phyloP scores from a whole-genome alignment of 2,113 vertebrate species.

The Platichthys stellatus region DNA sequence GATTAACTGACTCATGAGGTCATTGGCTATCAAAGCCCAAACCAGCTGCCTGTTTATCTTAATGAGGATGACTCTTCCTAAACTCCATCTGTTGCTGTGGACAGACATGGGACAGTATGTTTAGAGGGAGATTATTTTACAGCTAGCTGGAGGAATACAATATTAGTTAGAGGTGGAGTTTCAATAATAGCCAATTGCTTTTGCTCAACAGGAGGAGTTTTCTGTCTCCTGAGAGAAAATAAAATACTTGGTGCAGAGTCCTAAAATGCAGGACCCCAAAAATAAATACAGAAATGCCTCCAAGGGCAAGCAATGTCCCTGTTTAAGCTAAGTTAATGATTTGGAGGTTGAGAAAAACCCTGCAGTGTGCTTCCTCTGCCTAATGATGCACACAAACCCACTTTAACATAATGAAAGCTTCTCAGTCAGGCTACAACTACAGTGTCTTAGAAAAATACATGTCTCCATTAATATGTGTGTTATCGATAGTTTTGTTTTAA shows the following conservation, averaged over 20 bases:
- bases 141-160: conserved; percentile 14
- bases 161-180: conserved; percentile 10
- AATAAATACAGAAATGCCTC: conserved; percentile 21
- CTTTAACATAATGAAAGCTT: conserved; percentile 22
- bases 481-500: not conserved
- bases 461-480: not conserved
- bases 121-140: conserved; percentile 10
- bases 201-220: conserved; percentile 3
- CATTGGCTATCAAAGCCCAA: conserved; percentile 31
- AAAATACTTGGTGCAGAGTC: not conserved
- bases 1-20: conserved; percentile 27
- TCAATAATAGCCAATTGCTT: not conserved
- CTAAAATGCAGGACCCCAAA: conserved; percentile 17
- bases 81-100: conserved; percentile 27
- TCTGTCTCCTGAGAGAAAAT: not conserved
- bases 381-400: conserved; percentile 32
- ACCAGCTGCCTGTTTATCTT: conserved; percentile 43
- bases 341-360: conserved; percentile 6
- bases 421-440: conserved; percentile 10
- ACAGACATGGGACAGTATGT: not conserved
- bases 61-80: conserved; percentile 43
- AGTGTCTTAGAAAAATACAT: not conserved
- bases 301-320: not conserved
- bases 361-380: conserved; percentile 8
- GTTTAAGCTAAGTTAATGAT: not conserved